Evolutionary conservation across 2,888 invertebrate species (phyloP), one percentile per base, ranked within the genome.

Genomic region (Sinelater perroti): DNA sequence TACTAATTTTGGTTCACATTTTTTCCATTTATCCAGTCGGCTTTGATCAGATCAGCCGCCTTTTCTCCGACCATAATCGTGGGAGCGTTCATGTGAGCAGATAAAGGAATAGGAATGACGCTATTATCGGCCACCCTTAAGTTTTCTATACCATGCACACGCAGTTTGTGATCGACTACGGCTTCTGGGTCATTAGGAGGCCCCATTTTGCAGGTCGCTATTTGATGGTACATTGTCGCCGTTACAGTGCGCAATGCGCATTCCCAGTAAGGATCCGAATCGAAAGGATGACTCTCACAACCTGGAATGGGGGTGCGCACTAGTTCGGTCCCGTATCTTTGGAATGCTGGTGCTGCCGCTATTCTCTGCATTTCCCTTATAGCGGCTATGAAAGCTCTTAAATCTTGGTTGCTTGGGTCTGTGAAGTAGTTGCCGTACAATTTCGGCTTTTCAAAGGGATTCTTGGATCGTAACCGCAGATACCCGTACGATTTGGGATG

Each of bases 351-450:
- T 0, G 81, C 80, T 59, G 75, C 70, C 3, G 80, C 76, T 20
- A 86, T 72, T 21, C 78, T 78, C 33, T 85, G 79, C 1, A 80
- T 79, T 67, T 79, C 79, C 61, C 83, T 80, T 7, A 84, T 76
- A 0, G 72, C 67, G 3, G 72, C 73, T n/a, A 77, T 70, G 50
- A 77, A 70, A 1, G 75, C 73, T 55, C 68, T 71, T 1, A 76
- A 60, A 59, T 78, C 78, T 81, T 85, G 63, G 80, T 63, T 60
- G 13, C 67, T 75, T 3, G 81, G 80, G 68, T 87, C 83, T 0
- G 86, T 82, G 71, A 94, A 85, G 75, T 95, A 97, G 72, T 90
- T 91, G 0, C 92, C 89, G 64, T 91, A 85, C 47, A 93, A 81
- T 10, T 83, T 78, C 0, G 94, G 92, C 66, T 87, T 84, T 0